Evolutionary conservation across 92 coral and sea anemone genomes (phyloP).

Genomic region (Metridium senile): DNA sequence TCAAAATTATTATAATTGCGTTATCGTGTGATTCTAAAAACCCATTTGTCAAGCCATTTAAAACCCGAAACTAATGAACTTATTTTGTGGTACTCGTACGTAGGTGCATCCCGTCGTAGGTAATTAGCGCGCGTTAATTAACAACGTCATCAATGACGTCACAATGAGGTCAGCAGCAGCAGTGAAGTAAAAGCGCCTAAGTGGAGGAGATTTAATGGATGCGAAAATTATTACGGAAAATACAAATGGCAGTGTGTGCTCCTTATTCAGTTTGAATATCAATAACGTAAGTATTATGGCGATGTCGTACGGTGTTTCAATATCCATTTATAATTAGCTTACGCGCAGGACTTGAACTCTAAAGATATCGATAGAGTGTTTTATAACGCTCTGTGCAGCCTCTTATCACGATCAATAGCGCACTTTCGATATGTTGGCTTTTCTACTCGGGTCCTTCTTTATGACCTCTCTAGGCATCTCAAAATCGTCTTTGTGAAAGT

Average conservation of each 20-base stretch:
- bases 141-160: conserved; percentile 4
- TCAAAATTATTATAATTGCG: not conserved
- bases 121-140: conserved; percentile 11
- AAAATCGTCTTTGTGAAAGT: too few species aligned
- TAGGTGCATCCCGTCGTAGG: not conserved
- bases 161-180: not conserved
- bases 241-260: conserved; percentile 25
- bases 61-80: not conserved
- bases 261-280: conserved; percentile 13
- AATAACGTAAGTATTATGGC: not conserved
- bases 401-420: too few species aligned
- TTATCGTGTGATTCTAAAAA: not conserved
- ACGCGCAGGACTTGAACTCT: too few species aligned
- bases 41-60: not conserved
- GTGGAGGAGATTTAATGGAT: conserved; percentile 11
- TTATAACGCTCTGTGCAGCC: too few species aligned
- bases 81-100: not conserved
- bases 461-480: too few species aligned
- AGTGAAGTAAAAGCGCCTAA: not conserved
- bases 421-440: too few species aligned
- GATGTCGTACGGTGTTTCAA: not conserved
- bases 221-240: not conserved
- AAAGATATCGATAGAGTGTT: too few species aligned
- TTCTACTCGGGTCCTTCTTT: too few species aligned
- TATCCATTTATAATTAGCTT: too few species aligned